These are phyloP conservation scores for Engystomops pustulosus DNA, from an alignment of 2,113 vertebrate genomes.

Conservation along the genomic window DNA sequence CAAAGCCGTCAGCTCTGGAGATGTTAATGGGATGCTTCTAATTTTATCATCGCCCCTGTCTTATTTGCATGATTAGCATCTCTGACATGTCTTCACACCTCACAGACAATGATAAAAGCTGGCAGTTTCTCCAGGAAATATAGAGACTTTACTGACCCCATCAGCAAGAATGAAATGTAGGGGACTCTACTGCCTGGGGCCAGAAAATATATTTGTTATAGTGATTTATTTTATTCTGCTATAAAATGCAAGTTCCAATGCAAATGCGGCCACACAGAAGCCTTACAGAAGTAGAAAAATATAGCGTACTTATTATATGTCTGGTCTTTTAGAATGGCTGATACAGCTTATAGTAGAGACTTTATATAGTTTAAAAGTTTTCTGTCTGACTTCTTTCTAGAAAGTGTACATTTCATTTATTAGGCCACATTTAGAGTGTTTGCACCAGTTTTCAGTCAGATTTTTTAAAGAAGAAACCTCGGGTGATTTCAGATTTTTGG, in stretches of 20 bases:
- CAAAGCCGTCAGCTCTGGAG: neutral
- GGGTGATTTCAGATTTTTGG: no score
- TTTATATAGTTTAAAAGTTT: no score
- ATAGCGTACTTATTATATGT: neutral
- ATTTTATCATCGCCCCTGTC: conserved; percentile 30
- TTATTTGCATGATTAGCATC: conserved; percentile 57
- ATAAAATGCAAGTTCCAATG: neutral
- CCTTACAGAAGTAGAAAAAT: neutral
- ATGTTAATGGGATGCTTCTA: conserved; percentile 28
- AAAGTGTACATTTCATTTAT: no score
- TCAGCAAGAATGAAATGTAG: conserved; percentile 38
- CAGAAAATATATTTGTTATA: conserved; percentile 18
- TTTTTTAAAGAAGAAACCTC: no score
- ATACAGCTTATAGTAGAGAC: no score
- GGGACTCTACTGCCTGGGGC: conserved; percentile 36
- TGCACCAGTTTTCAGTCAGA: no score
- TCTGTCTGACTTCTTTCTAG: no score
- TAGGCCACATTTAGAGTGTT: no score
- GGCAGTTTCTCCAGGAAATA: conserved; percentile 35
- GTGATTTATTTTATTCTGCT: conserved; percentile 19
- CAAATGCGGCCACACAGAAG: neutral
- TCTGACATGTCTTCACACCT: conserved; percentile 56
- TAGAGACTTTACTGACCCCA: conserved; percentile 41
- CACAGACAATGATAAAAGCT: conserved; percentile 51
- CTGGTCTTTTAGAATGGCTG: neutral